Base-by-base conservation (phyloP, 2,888 invertebrate genomes). In the Acleris emargana region DNA sequence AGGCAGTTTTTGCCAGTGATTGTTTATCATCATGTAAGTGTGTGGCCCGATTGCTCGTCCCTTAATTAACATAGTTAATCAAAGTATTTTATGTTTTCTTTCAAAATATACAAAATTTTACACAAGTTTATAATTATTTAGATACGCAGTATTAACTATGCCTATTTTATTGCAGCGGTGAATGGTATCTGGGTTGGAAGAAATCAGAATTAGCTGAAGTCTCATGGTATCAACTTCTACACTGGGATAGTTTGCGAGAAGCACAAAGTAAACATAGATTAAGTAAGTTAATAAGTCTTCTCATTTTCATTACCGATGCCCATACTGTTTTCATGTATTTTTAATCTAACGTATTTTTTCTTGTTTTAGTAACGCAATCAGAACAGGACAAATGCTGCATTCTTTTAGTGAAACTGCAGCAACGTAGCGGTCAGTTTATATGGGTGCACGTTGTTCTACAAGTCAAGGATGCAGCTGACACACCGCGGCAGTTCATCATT, bases 331-430 rank as follows among this genome's bases (percentile, higher is more conserved):
- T 45, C 17, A 45, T 43, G 18, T 32, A 32, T 38, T 38, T 38
- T 13, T 11, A 38, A 38, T 38, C 38, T 9, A 4, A 13, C 1
- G 38, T 13, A 11, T 38, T 49, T 52, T 28, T 52, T 28, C 9
- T 25, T 79, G 68, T 93, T 94, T 42, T 93, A 99, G 99, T 99
- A 87, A 98, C 98, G 55, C 98, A 98, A 91, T 98, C 99, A 64
- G 99, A 99, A 86, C 99, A 99, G 87, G 99, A 99, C 87, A 96
- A 99, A 76, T 98, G 99, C 71, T 98, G 99, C 83, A 98, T 99
- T 76, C 94, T 99, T 58, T 93, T 99, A 69, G 95, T 98, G 70
- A 96, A 98, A 82, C 94, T 99, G 80, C 98, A 99, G 90, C 95
- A 96, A 73, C 94, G 96, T 42, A 94, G 94, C 3, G 98, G 98